Percentiles rank a stretch among this genome's conserved stretches.
These are phyloP conservation scores for Ispidina lecontei DNA, from an alignment of 2,797 vertebrate genomes.

Conservation along the genomic window DNA sequence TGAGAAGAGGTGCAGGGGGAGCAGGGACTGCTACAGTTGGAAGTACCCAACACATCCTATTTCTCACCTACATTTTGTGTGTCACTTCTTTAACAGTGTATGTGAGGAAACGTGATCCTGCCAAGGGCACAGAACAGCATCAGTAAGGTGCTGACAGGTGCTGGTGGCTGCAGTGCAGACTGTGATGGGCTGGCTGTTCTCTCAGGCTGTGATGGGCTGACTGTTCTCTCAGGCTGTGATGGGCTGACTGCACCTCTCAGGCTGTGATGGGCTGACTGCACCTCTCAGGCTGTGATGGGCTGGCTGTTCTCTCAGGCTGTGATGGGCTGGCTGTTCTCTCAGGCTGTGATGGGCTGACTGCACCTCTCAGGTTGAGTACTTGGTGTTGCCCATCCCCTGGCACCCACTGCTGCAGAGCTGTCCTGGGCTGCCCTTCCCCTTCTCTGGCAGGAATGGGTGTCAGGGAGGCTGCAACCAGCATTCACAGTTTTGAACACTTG, in stretches of 20 bases:
- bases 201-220: too few relatives aligned
- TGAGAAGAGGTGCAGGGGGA: not conserved
- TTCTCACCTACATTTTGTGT: not conserved
- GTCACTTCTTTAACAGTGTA: not conserved
- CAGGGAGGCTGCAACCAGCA: not conserved
- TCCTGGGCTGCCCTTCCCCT: not conserved
- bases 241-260: too few relatives aligned
- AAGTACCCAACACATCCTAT: not conserved
- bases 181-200: not conserved
- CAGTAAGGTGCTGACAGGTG: fast-evolving
- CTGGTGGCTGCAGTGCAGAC: not conserved
- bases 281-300: too few relatives aligned
- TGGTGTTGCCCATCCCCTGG: not conserved
- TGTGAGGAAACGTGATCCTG: not conserved
- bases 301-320: too few relatives aligned
- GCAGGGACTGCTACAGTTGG: not conserved
- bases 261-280: too few relatives aligned
- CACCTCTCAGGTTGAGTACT: not conserved
- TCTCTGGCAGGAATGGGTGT: not conserved
- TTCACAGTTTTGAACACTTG: not conserved
- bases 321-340: too few relatives aligned
- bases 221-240: too few relatives aligned
- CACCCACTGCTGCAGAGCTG: not conserved
- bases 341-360: too few relatives aligned
- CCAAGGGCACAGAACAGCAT: not conserved